Conservation (phyloP, 2,113 vertebrate species). For the Perca flavescens region DNA sequence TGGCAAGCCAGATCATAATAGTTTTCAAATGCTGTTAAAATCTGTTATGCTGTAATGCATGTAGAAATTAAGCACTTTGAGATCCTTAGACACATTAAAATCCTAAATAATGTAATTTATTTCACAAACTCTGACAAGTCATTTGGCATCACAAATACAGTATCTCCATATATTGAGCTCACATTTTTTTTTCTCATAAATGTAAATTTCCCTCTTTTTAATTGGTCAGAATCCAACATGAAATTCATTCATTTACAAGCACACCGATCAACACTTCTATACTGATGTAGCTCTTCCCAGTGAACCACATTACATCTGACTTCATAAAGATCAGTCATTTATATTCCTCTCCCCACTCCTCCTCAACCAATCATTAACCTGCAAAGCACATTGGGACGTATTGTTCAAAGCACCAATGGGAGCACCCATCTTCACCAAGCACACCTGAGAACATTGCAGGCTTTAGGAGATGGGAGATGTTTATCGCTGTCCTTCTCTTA, state of each 20-base stretch:
- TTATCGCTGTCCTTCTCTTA: conserved; percentile 48
- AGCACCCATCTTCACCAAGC: conserved; percentile 54
- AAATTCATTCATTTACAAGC: conserved; percentile 66
- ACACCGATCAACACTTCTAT: conserved; percentile 68
- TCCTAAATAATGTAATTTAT: conserved; percentile 81
- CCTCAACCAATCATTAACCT: conserved; percentile 63
- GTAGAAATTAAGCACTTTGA: conserved; percentile 29
- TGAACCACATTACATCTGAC: conserved; percentile 71
- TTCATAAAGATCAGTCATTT: conserved; percentile 54
- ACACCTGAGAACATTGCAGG: conserved; percentile 79
- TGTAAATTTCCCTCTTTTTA: conserved; percentile 80
- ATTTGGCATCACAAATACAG: conserved; percentile 83
- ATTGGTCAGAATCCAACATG: conserved; percentile 66
- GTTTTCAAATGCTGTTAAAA: conserved; percentile 57
- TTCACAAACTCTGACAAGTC: conserved; percentile 80
- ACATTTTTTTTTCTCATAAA: conserved; percentile 74
- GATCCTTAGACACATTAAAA: conserved; percentile 66
- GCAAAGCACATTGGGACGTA: conserved; percentile 70
- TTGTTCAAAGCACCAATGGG: conserved; percentile 70
- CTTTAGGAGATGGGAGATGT: conserved; percentile 69
- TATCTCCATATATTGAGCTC: conserved; percentile 76
- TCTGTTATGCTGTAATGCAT: conserved; percentile 24
- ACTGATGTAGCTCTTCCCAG: conserved; percentile 75
- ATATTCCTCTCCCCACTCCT: conserved; percentile 52
- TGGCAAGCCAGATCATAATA: conserved; percentile 52